Evolutionary conservation across 2,113 vertebrate species (phyloP).

Genomic region (Cichladusa arquata): DNA sequence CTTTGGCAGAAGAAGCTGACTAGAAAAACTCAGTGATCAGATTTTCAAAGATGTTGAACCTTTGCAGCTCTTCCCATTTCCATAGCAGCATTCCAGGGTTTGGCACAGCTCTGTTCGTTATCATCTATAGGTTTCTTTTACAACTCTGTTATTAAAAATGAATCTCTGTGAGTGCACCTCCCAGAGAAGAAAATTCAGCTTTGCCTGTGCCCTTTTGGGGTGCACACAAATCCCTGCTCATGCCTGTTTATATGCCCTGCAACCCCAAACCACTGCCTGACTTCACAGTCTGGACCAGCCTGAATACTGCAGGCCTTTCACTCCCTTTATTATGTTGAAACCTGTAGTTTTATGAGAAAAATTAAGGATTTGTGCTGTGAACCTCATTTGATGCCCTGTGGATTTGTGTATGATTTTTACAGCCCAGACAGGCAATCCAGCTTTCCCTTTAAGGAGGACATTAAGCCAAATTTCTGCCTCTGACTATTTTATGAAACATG

Average conservation of each 20-base stretch:
- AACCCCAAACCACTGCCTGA: background rate
- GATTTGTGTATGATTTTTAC: background rate
- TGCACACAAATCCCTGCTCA: accelerated
- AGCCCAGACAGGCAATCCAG: background rate
- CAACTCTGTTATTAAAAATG: background rate
- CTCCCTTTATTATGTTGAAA: background rate
- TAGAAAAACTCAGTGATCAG: background rate
- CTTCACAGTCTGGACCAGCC: background rate
- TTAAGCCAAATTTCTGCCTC: background rate
- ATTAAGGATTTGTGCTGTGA: background rate
- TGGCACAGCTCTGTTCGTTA: background rate
- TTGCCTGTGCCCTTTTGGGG: background rate
- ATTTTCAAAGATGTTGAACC: background rate
- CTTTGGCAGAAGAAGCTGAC: background rate
- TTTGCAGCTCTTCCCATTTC: background rate
- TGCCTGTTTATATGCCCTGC: accelerated
- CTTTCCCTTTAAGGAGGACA: background rate
- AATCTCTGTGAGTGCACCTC: background rate
- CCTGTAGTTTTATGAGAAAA: background rate
- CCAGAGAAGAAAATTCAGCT: background rate
- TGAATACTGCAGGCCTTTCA: background rate
- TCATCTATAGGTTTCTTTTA: background rate
- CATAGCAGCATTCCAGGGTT: background rate
- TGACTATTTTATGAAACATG: background rate
- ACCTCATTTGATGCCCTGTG: background rate